Conservation (phyloP, 2,113 vertebrate species). For the Eulacestoma nigropectus region DNA sequence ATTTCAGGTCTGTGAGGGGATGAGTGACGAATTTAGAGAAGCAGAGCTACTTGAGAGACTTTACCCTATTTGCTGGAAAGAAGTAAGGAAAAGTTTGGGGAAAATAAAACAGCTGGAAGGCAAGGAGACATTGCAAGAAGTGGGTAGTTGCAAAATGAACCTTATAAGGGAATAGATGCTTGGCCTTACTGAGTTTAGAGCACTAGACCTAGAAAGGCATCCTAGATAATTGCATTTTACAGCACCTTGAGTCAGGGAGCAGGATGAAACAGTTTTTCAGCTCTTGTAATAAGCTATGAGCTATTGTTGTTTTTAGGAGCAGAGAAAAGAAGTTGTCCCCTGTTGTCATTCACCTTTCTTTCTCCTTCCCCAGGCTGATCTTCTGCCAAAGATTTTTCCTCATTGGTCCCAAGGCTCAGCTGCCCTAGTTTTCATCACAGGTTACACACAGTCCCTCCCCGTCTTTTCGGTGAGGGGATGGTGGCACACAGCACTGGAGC, state of each 20-base stretch:
- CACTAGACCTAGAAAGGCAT: not conserved
- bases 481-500: not conserved
- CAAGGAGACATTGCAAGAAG: not conserved
- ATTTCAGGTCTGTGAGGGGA: constrained; percentile 35
- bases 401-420: not conserved
- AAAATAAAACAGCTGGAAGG: constrained; percentile 19
- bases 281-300: not conserved
- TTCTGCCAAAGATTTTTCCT: not conserved
- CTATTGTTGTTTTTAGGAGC: not conserved
- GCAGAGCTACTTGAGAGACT: not conserved
- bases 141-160: constrained; percentile 19
- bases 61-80: not conserved
- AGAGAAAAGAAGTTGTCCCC: not conserved
- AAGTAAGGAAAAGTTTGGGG: constrained; percentile 11
- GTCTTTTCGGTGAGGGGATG: fast-evolving
- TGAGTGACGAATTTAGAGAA: constrained; percentile 19
- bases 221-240: not conserved
- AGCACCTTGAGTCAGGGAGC: not conserved
- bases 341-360: not conserved
- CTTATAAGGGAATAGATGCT: constrained; percentile 34
- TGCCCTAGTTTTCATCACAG: not conserved
- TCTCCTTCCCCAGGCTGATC: not conserved
- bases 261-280: not conserved
- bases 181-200: constrained; percentile 38
- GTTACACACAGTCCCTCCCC: not conserved